Evolutionary conservation across 2,888 invertebrate species (phyloP).

Genomic region (Tolmerus cingulatus): DNA sequence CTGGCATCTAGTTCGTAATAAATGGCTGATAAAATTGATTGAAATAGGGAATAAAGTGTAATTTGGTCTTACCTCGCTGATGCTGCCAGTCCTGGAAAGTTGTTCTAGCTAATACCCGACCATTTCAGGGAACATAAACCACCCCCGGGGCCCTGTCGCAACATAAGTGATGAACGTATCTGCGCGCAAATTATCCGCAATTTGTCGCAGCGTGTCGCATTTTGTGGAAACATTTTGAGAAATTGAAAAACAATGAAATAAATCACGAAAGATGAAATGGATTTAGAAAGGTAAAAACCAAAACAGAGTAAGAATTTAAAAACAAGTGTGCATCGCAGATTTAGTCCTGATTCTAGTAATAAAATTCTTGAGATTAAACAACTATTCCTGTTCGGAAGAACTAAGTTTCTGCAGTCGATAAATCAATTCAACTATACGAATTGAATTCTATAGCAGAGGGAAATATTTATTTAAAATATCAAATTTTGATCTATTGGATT

Average conservation of each 20-base stretch:
- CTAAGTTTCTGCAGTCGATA: too few relatives aligned
- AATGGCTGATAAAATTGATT: conserved; percentile 34
- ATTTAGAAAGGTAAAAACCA: neutral
- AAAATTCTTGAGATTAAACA: too few relatives aligned
- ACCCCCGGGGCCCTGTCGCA: neutral
- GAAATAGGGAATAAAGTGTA: neutral
- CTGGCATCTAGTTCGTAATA: neutral
- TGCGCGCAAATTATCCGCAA: neutral
- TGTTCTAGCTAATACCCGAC: neutral
- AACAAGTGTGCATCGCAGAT: too few relatives aligned
- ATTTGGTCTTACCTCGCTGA: neutral
- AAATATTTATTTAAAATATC: too few relatives aligned
- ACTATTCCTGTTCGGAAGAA: too few relatives aligned
- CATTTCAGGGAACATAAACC: neutral
- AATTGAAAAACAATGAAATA: neutral
- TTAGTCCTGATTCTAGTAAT: too few relatives aligned
- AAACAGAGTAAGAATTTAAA: too few relatives aligned
- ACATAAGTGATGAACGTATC: neutral
- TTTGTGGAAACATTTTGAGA: neutral
- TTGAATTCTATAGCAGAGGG: too few relatives aligned
- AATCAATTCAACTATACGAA: too few relatives aligned
- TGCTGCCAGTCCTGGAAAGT: neutral
- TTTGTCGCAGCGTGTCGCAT: neutral
- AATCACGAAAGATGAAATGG: neutral
- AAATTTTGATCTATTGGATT: too few relatives aligned